Evolutionary conservation across 2,888 invertebrate genomes (phyloP).

Genomic region (Cosmopolites sordidus): DNA sequence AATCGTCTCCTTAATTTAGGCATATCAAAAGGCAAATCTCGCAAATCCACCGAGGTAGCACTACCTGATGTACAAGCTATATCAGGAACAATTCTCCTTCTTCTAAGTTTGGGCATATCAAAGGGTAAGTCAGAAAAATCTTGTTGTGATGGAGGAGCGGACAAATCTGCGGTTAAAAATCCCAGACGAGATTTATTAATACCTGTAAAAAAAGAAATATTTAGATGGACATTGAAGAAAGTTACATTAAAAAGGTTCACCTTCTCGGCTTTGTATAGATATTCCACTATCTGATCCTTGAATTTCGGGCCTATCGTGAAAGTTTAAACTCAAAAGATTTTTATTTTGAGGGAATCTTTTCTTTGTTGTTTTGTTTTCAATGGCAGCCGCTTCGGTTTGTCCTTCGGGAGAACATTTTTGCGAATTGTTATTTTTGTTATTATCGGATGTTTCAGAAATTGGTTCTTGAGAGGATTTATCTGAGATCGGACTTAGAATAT

Average conservation of each 20-base stretch:
- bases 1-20: constrained; percentile 75
- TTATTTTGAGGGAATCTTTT: constrained; percentile 71
- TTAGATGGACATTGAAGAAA: too few relatives aligned
- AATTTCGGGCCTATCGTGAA: constrained; percentile 67
- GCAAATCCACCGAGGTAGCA: constrained; percentile 70
- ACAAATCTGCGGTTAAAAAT: constrained; percentile 37
- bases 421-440: constrained; percentile 73
- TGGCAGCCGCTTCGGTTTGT: constrained; percentile 42
- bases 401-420: constrained; percentile 75
- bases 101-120: constrained; percentile 82
- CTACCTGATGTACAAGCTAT: constrained; percentile 67
- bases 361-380: constrained; percentile 56
- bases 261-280: constrained; percentile 78
- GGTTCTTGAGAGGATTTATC: constrained; percentile 88
- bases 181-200: constrained; percentile 53
- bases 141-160: constrained; percentile 57
- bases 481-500: constrained; percentile 84
- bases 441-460: constrained; percentile 76
- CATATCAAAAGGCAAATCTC: constrained; percentile 87
- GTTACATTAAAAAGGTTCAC: too few relatives aligned
- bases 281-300: constrained; percentile 87
- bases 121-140: constrained; percentile 79
- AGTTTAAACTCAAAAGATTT: constrained; percentile 65
- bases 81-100: constrained; percentile 62
- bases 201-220: constrained; percentile 6